Evolutionary conservation across 2,888 invertebrate genomes (phyloP), one percentile per base, ranked within the genome.

Genomic region (Siphlonurus alternatus): DNA sequence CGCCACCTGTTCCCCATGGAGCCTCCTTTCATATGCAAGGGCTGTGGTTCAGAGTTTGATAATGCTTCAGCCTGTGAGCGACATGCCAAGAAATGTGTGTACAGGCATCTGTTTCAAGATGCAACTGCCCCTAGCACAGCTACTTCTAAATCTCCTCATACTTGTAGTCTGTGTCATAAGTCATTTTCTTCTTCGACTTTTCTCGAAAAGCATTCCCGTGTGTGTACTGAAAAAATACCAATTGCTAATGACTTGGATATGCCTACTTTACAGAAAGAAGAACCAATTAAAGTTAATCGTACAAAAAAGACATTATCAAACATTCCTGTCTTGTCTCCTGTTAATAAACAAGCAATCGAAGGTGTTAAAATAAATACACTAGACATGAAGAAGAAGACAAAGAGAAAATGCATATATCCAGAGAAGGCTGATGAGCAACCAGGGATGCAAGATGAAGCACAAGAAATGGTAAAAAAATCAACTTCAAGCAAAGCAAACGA

Each of bases 41-140:
- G 66, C 5, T 67, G 67, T 61, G 67, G 67, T 25, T 19, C 64
- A 1, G 62, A 66, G 63, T 67, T 67, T 61, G 63, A 65, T 25
- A 67, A 61, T 25, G 59, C 53, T 18, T 66, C 67, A 15, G 63
- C 67, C 20, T 66, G 62, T n/a, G 63, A 65, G 5, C 63, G 67
- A 5, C 67, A 67, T 63, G 61, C 59, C 3, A 66, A 66, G 61
- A 67, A 66, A 24, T 67, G 67, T 53, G 64, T 65, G 10, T 67
- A 66, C 25, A 51, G 56, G 19, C 54, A 53, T 1, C 61, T 53
- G 25, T 53, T 61, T 23, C 61, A 60, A 1, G 54, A 19, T 3
- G 18, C 25, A 10, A 60, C 61, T 5, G 18, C 25, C 7, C 61
- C 61, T 5, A 61, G 61, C 5, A 25, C 54, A 5, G 15, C n/a